Base-by-base conservation (phyloP, 2,888 invertebrate genomes). In the Unio delphinus region DNA sequence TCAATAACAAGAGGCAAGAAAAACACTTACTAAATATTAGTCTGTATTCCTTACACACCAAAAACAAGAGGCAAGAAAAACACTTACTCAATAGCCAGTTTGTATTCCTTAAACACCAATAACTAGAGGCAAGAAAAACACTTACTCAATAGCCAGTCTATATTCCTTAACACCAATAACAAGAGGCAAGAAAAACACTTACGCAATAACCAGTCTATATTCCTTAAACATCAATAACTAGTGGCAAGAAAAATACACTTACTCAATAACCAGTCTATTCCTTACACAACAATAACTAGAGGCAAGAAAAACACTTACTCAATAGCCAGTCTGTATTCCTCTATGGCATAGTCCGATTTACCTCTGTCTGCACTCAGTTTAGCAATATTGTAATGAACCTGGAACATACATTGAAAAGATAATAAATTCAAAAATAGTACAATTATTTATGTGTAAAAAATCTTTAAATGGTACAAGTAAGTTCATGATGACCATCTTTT, bases 311-410 rank as follows among this genome's bases (percentile, higher is more conserved):
- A 45, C 11, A 74, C 82, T 79, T 90, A 94, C 94, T 92, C 91
- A 69, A 96, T 92, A 45, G 96, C 95, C 86, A 93, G 92, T 87
- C 92, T 92, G 89, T 98, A 98, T 88, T 95, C 94, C 45, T 91
- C 83, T 68, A 96, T 92, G 0, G 98, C 97, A 81, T 93, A 91
- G 23, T 91, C 90, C 61, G 91, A 91, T 73, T 95, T 91, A 11
- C 94, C 94, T 55, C 91, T 91, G 83, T 96, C 96, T 0, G 94
- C 95, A 20, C 95, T 94, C 72, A 94, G 93, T 90, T 97, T 97
- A 0, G 95, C 98, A 67, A 98, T 93, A 89, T 99, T 99, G 88
- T 98, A 99, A 82, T 92, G 92, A 4, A 92, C 95, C 90, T 90
- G 72, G 8, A 80, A 75, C 20, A 56, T 17, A 63, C 17, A 63